Evolutionary conservation across 1,140 invertebrate species (phyloP), one percentile per base, ranked within the genome.

Genomic region (Zaprionus vittiger): DNA sequence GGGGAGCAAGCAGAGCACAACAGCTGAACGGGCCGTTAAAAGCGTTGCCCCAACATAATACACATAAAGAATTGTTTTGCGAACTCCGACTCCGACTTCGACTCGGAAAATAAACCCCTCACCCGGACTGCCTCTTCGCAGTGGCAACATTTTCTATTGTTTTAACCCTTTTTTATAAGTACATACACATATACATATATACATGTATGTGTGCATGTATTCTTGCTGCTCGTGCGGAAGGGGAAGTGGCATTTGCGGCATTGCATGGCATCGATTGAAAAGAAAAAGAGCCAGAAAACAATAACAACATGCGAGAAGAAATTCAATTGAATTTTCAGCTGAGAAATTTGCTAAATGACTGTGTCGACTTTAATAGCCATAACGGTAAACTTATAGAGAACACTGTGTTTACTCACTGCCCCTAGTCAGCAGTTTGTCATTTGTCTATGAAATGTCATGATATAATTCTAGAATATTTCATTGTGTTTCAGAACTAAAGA

Each of bases 1-100:
- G 11, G 5, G 24, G 1, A 22, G 28, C 34, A 7, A 17, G 68
- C 38, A 38, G 52, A 59, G 69, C 24, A 73, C 73, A 87, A 83
- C 84, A 89, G 84, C 84, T 89, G 84, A 90, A 90, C 69, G 75
- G 81, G 75, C 85, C 81, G 85, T 90, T 84, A 89, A 89, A 89
- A 80, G 79, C 84, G 80, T 68, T 67, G 68, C 62, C 62, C 28
- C 62, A 80, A 79, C 83, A 79, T 83, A 80, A 87, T 76, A 70
- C 81, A 89, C 83, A 89, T 89, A 89, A 89, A 84, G 81, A 84
- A 87, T 89, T 81, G 84, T 73, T 73, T 81, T 79, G 49, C 62
- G 22, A 41, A 52, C 41, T 73, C 63, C 38, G 17, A 68, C 72
- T 55, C 56, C 47, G 31, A 31, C 54, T 65, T 17, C 31, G 28